A percentile compares a stretch with the other conserved stretches of the same genome.
These are phyloP conservation scores for Elysia crispata DNA, from an alignment of 2,888 invertebrate species.

Conservation along the genomic window DNA sequence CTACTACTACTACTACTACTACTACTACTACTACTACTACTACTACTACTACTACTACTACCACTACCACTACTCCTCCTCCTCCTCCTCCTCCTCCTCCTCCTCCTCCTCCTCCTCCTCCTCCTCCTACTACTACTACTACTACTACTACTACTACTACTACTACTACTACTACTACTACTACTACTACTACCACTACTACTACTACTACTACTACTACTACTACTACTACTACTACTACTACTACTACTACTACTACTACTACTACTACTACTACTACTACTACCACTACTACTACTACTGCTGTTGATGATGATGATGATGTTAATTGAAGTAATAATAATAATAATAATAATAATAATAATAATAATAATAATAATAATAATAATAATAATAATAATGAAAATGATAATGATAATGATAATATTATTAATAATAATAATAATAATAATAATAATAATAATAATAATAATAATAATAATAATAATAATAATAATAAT, in stretches of 20 bases:
- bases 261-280: no score
- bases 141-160: not conserved
- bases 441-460: no score
- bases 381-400: no score
- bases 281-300: no score
- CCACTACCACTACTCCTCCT: no score
- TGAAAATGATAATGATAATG: not conserved
- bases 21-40: not conserved
- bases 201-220: not conserved
- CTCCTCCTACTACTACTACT: no score
- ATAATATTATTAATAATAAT: not conserved
- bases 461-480: not conserved
- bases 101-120: not conserved
- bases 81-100: not conserved
- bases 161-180: not conserved
- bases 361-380: no score
- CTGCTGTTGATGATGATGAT: no score
- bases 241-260: no score
- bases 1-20: not conserved
- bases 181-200: not conserved
- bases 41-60: not conserved
- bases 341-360: no score
- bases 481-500: not conserved
- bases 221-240: no score
- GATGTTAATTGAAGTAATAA: no score